Conservation (phyloP, 2,888 invertebrate species). For the Seira musarum region DNA sequence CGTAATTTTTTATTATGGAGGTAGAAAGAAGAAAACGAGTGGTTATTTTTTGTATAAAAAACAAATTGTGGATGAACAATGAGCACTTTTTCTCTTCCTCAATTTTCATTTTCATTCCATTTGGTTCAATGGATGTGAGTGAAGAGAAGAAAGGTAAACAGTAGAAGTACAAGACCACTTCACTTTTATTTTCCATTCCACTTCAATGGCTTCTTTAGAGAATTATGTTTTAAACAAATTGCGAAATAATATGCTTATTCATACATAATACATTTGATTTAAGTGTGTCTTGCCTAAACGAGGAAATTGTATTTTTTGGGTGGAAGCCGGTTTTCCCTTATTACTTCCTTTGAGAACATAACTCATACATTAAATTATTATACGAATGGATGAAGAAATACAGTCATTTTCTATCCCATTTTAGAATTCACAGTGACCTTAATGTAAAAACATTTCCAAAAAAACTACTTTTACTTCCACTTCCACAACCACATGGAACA, state of each 20-base stretch:
- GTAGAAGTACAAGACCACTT: not conserved
- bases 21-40: not conserved
- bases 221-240: not conserved
- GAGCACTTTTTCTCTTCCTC: not conserved
- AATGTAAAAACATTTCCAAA: no score
- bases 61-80: not conserved
- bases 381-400: not conserved
- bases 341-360: not conserved
- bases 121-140: no score
- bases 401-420: not conserved
- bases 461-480: no score
- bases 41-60: not conserved
- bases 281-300: not conserved
- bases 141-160: not conserved
- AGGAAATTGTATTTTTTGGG: not conserved
- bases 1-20: not conserved
- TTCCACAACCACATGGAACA: not conserved
- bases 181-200: not conserved
- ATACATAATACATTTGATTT: not conserved
- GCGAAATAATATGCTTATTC: constrained; percentile 5
- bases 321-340: not conserved
- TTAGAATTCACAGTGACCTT: not conserved
- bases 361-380: constrained; percentile 1
- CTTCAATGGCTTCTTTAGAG: not conserved
- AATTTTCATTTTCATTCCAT: not conserved